Conservation (phyloP, 1,140 invertebrate species). For the Pinna nobilis region DNA sequence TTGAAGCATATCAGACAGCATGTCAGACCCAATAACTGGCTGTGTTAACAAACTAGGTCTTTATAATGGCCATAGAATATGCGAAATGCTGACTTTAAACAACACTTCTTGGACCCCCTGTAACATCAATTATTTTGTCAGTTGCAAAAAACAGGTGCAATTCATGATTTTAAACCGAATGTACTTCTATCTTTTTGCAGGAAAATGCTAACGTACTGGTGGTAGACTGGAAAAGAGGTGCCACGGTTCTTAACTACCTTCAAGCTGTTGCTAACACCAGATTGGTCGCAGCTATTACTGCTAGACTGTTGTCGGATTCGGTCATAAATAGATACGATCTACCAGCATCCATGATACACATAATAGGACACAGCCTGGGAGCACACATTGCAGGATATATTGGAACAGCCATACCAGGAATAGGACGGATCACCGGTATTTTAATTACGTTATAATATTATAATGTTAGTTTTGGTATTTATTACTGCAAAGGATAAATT, state of each 20-base stretch:
- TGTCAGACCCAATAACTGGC: too few species aligned
- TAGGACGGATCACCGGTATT: constrained; percentile 82
- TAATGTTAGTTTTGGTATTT: background rate
- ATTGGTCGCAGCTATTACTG: constrained; percentile 91
- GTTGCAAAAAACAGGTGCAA: too few species aligned
- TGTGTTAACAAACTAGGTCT: too few species aligned
- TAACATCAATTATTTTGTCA: too few species aligned
- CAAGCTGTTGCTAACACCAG: constrained; percentile 93
- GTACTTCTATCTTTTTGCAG: constrained; percentile 28
- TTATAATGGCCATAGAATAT: too few species aligned
- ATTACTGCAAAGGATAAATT: background rate
- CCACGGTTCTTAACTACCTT: constrained; percentile 88
- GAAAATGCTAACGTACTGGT: constrained; percentile 85
- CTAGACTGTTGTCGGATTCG: constrained; percentile 79
- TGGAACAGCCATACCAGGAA: constrained; percentile 87
- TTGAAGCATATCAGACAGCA: too few species aligned
- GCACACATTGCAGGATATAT: constrained; percentile 93
- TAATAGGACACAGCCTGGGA: constrained; percentile 92
- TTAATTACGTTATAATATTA: background rate
- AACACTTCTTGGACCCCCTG: too few species aligned
- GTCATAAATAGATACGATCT: background rate
- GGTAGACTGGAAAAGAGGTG: constrained; percentile 95
- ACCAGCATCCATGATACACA: constrained; percentile 77
- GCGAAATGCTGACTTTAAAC: too few species aligned
- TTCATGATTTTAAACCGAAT: background rate